Conservation (phyloP, 2,888 invertebrate genomes). For the Pollenia angustigena region DNA sequence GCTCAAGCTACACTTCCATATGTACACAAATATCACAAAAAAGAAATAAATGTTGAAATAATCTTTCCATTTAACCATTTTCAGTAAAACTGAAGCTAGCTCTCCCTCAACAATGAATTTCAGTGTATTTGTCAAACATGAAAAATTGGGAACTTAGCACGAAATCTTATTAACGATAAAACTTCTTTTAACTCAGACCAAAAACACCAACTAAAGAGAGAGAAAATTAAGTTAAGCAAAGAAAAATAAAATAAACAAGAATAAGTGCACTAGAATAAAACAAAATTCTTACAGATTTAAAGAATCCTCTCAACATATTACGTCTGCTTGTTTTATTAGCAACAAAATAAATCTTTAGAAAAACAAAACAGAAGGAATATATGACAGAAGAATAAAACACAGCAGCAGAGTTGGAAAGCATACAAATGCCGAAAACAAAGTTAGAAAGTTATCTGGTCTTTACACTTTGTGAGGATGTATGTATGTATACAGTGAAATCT, state of each 20-base stretch:
- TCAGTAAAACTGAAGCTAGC: no score
- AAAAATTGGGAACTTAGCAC: no score
- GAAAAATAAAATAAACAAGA: neutral
- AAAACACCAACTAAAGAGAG: neutral
- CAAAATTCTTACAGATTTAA: conserved; percentile 6
- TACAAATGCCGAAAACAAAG: no score
- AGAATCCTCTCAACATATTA: neutral
- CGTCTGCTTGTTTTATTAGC: neutral
- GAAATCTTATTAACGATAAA: no score
- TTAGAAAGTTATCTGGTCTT: no score
- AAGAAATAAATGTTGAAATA: neutral
- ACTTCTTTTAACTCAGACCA: neutral
- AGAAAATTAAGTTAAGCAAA: neutral
- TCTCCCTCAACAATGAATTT: no score
- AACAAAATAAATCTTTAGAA: neutral
- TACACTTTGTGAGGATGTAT: no score
- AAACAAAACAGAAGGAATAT: neutral
- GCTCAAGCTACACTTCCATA: no score
- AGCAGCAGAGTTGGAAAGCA: no score
- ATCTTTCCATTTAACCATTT: neutral
- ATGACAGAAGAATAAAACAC: neutral
- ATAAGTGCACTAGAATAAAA: no score
- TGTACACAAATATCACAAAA: neutral
- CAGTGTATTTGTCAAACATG: no score
- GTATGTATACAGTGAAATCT: no score